Base-by-base conservation (phyloP, 2,113 vertebrate genomes). In the Apodemus sylvaticus region DNA sequence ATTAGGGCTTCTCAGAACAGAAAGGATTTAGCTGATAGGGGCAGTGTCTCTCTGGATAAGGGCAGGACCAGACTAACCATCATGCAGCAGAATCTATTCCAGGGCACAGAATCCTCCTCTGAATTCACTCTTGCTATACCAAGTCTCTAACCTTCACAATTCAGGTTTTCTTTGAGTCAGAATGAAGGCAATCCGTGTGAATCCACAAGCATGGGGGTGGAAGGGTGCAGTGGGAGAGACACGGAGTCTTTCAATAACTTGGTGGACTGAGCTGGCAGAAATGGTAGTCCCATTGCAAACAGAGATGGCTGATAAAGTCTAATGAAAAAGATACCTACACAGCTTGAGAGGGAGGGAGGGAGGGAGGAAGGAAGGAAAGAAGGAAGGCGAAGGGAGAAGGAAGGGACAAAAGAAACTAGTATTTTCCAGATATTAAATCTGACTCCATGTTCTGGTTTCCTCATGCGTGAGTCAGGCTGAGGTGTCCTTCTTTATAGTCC, bases 1-100 rank as follows among this genome's bases (percentile, higher is more conserved):
- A 96, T 97, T 94, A 97, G 79, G 92, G 24, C 48, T 96, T 92
- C 87, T 96, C 31, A 85, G 89, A 89, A 88, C 76, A 77, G 79
- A 90, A 89, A 94, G 20, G 58, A 81, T 85, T 96, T 79, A 89
- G 62, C 53, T 96, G 78, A 94, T 95, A 53, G 5, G n/a, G 1
- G 29, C 53, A 42, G 42, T 82, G 55, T 31, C 48, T 96, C 45
- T 94, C 10, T 24, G 76, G 76, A 94, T 66, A 81, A 16, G 79
- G 66, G 12, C 36, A 90, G 66, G 77, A 51, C 66, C 85, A 89
- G 24, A 78, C 24, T 78, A 48, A 60, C 42, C 45, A 39, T 70
- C 82, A 82, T 51, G 0, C 2, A 86, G 22, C 24, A 86, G 26
- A 81, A n/a, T 66, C 55, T 77, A 42, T 81, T 45, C 53, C 34